Conservation (phyloP, 2,113 vertebrate species). For the pig (Sus scrofa) region T2T-Sscrofa CM000827.6:99995001-99995500, state of each 20-base stretch:
- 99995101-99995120: not conserved
- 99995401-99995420: not conserved
- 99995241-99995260: not conserved
- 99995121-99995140: not conserved
- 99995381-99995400: not conserved
- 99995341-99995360: too few species aligned
- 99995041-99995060: not conserved
- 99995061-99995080: not conserved
- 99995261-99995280: not conserved
- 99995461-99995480: not conserved
- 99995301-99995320: not conserved
- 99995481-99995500: not conserved
- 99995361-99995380: not conserved
- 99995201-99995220: accelerated
- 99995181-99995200: not conserved
- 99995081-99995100: not conserved
- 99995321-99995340: not conserved
- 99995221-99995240: not conserved
- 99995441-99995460: not conserved
- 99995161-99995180: not conserved
- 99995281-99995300: not conserved
- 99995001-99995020: not conserved
- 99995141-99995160: not conserved
- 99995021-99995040: not conserved
- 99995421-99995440: not conserved